Evolutionary conservation across 2,797 vertebrate genomes (phyloP), one percentile per base, ranked within the genome.

Genomic region (Trachops cirrhosus): DNA sequence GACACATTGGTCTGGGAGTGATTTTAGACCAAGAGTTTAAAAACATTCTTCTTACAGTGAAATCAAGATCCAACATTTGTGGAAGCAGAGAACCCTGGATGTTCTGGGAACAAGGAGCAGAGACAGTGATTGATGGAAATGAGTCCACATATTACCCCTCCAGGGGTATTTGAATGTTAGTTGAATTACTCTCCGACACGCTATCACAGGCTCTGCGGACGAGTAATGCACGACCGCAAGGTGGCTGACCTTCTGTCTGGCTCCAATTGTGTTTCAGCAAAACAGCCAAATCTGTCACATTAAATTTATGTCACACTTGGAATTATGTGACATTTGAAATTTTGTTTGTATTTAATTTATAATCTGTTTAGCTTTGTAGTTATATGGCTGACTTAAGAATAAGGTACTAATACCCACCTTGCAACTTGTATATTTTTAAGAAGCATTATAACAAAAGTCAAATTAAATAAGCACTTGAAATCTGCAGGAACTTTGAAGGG

Each of bases 51-150:
- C 34, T 48, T 7, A 8, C 1, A 32, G 70, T 18, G 10, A 59
- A 82, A 46, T 57, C 46, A 46, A 41, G 39, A 82, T 9, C 29
- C 37, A 73, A 11, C 29, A 1, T 62, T 54, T 37, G 29, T n/a
- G 46, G 80, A 64, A 71, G 50, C 46, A 29, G 67, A 82, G 59
- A 48, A 32, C 12, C 5, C 9, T 8, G 21, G 21, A 9, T 22
- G 6, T 85, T 46, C 77, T 48, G 57, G 32, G 75, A 59, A 37
- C 9, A 0, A 24, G 39, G n/a, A 46, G 44, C 70, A 21, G 84
- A 87, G 85, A 89, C 67, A 48, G 9, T 80, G 95, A 95, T 19
- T 26, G 88, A 97, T 84, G 92, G n/a, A n/a, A n/a, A 16, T 1
- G 44, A 89, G 71, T 39, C 44, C 26, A 2, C 12, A 6, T 1